These are phyloP conservation scores for Punctoribates punctum DNA, from an alignment of 2,888 invertebrate genomes.

Conservation along the genomic window DNA sequence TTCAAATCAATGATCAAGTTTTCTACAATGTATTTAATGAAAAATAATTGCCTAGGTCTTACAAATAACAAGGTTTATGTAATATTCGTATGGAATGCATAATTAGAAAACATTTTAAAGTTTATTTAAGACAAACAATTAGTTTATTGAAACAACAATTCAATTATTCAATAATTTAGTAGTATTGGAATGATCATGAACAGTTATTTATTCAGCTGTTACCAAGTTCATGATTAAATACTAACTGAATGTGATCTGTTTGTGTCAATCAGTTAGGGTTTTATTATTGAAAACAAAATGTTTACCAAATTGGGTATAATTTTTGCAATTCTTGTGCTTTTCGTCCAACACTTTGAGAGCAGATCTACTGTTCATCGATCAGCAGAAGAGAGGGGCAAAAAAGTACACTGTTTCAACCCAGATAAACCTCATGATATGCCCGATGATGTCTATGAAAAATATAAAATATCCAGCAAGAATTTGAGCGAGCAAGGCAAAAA, in stretches of 20 bases:
- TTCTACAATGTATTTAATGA: too few species aligned
- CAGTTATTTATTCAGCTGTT: background rate
- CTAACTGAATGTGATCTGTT: background rate
- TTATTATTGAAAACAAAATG: background rate
- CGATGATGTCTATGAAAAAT: constrained; percentile 36
- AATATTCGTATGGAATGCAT: too few species aligned
- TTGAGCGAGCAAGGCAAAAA: background rate
- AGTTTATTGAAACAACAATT: too few species aligned
- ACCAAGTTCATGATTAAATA: background rate
- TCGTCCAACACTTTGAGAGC: background rate
- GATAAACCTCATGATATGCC: constrained; percentile 35
- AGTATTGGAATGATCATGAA: background rate
- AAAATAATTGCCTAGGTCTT: too few species aligned
- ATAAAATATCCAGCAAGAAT: constrained; percentile 1
- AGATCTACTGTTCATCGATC: background rate
- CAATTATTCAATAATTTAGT: too few species aligned
- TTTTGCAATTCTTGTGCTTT: background rate
- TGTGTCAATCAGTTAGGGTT: too few species aligned
- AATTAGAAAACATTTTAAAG: too few species aligned
- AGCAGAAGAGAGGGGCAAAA: background rate
- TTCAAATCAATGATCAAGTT: too few species aligned
- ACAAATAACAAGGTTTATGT: too few species aligned
- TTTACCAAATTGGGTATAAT: background rate
- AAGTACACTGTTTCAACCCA: background rate
- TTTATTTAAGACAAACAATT: too few species aligned